A percentile compares a stretch with the other conserved stretches of the same genome.
These are phyloP conservation scores for Pedetes capensis DNA, from an alignment of 2,113 vertebrate species.

Conservation along the genomic window DNA sequence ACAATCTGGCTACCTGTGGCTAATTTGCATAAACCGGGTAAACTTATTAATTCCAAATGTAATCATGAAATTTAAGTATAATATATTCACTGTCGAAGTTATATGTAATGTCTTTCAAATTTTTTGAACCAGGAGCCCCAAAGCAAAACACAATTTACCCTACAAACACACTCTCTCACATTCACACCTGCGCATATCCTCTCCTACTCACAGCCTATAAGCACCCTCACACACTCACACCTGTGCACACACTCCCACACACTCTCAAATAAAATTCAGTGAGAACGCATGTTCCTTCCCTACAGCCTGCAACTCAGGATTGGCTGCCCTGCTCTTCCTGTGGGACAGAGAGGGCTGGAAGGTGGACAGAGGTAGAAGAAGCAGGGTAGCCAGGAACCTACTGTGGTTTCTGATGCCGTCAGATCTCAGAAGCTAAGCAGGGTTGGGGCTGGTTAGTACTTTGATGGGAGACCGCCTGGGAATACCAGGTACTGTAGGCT, in stretches of 20 bases:
- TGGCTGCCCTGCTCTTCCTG: too few species aligned
- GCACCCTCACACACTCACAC: background rate
- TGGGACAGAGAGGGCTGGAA: background rate
- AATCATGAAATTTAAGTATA: background rate
- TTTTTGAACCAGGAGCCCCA: background rate
- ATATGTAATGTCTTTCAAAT: background rate
- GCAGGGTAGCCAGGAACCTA: too few species aligned
- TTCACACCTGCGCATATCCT: background rate
- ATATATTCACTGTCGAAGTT: background rate
- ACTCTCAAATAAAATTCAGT: background rate
- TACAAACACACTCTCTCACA: background rate
- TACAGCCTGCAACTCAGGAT: too few species aligned
- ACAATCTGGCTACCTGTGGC: too few species aligned
- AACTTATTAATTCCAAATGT: background rate
- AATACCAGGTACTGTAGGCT: too few species aligned
- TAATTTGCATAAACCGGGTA: background rate
- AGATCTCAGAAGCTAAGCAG: too few species aligned
- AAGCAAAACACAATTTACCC: background rate
- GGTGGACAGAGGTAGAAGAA: background rate
- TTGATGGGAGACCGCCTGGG: too few species aligned
- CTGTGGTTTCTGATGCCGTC: too few species aligned
- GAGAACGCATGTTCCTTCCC: too few species aligned
- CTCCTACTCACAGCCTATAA: background rate
- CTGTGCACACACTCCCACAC: background rate
- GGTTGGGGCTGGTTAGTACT: too few species aligned